phyloP scores from a whole-genome alignment of 1,140 invertebrate genomes.

The Pseudomyrmex concolor region DNA sequence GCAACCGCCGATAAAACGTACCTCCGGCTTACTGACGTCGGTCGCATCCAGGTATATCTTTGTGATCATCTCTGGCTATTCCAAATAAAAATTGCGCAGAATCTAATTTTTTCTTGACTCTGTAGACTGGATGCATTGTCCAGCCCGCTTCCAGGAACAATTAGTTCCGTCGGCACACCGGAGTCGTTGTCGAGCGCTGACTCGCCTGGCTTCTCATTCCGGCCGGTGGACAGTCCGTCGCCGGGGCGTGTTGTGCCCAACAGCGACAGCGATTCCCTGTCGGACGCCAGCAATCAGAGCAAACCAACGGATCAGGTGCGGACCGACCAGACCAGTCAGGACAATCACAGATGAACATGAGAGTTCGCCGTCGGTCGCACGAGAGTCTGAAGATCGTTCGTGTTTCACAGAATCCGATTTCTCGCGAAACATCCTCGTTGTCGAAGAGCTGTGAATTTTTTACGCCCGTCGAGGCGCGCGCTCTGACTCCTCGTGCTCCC shows the following conservation, averaged over 20 bases:
- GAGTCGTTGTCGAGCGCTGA: slow-evolving; percentile 87
- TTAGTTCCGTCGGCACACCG: slow-evolving; percentile 87
- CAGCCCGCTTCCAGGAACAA: slow-evolving; percentile 86
- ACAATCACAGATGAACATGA: slow-evolving; percentile 68
- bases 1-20: slow-evolving; percentile 86
- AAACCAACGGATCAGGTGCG: slow-evolving; percentile 73
- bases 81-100: too few species aligned
- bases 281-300: slow-evolving; percentile 78
- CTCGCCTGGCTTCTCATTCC: slow-evolving; percentile 86
- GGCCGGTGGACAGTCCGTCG: slow-evolving; percentile 85
- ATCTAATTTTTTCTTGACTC: neutral
- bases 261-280: slow-evolving; percentile 81
- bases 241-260: slow-evolving; percentile 77
- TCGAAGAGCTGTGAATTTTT: too few species aligned
- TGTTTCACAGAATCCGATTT: neutral
- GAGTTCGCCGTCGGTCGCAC: neutral
- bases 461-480: too few species aligned
- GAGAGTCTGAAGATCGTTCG: slow-evolving; percentile 17
- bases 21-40: slow-evolving; percentile 81
- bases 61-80: neutral
- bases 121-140: slow-evolving; percentile 83
- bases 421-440: too few species aligned
- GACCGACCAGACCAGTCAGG: slow-evolving; percentile 67
- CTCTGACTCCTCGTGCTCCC: too few species aligned
- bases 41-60: slow-evolving; percentile 78